These are phyloP conservation scores for Agrypnus murinus DNA, from an alignment of 2,888 invertebrate genomes.

Conservation along the genomic window DNA sequence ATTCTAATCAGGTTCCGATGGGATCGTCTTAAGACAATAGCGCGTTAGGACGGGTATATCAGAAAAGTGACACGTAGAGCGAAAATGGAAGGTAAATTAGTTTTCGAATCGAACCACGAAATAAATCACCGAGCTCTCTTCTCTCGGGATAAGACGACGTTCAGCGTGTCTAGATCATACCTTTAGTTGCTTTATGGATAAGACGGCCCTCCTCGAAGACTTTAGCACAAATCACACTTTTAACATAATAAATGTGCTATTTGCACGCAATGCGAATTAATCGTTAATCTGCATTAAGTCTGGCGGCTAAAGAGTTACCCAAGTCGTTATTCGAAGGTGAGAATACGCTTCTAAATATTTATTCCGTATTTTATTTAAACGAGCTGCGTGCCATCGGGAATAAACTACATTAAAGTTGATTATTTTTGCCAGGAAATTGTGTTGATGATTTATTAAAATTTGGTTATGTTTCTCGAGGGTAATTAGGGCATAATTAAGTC, in stretches of 20 bases:
- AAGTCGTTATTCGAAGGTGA: slow-evolving; percentile 26
- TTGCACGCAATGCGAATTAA: slow-evolving; percentile 35
- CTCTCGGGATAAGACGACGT: slow-evolving; percentile 35
- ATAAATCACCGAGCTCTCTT: slow-evolving; percentile 55
- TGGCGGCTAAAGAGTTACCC: slow-evolving; percentile 29
- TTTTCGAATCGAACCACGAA: slow-evolving; percentile 57
- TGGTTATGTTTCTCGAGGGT: slow-evolving; percentile 57
- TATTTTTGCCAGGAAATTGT: slow-evolving; percentile 61
- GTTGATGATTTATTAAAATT: slow-evolving; percentile 60
- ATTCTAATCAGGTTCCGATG: slow-evolving; percentile 49
- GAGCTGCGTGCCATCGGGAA: slow-evolving; percentile 51
- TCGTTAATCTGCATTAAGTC: slow-evolving; percentile 47
- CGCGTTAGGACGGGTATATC: slow-evolving; percentile 42
- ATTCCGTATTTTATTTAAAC: slow-evolving; percentile 51
- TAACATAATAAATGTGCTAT: slow-evolving; percentile 30
- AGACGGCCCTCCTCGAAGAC: slow-evolving; percentile 16
- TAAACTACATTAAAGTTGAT: slow-evolving; percentile 60
- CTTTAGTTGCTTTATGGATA: slow-evolving; percentile 18
- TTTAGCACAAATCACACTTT: slow-evolving; percentile 34
- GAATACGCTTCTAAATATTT: slow-evolving; percentile 37
- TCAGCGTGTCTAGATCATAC: slow-evolving; percentile 38
- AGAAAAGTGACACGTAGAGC: slow-evolving; percentile 48
- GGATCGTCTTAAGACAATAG: slow-evolving; percentile 46
- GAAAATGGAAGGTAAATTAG: slow-evolving; percentile 61
- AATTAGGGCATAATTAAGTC: slow-evolving; percentile 56